Evolutionary conservation across 2,888 invertebrate genomes (phyloP).

Genomic region (Agrochola litura): DNA sequence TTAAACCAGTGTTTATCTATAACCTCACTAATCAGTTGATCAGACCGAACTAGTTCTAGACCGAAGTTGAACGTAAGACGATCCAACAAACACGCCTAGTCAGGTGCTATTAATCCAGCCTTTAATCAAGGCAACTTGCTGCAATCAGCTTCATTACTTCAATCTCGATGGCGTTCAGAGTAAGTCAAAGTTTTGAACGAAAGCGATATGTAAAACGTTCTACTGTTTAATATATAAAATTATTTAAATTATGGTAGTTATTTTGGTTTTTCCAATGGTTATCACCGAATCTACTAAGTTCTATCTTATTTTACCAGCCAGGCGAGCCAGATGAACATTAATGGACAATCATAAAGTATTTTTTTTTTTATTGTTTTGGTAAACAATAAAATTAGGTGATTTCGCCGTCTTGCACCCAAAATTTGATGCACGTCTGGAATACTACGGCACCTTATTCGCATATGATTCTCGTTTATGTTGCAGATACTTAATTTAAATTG

Average conservation of each 20-base stretch:
- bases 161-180: slow-evolving; percentile 64
- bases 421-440: background rate
- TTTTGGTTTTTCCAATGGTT: background rate
- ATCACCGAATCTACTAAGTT: background rate
- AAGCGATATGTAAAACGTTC: background rate
- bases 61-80: slow-evolving; percentile 45
- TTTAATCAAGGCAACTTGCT: slow-evolving; percentile 80
- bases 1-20: background rate
- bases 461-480: too few species aligned
- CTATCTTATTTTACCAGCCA: background rate
- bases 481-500: too few species aligned
- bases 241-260: background rate
- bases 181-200: slow-evolving; percentile 25
- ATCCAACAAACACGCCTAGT: slow-evolving; percentile 66
- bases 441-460: background rate
- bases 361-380: too few species aligned
- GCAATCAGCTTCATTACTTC: slow-evolving; percentile 78
- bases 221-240: background rate
- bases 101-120: slow-evolving; percentile 77
- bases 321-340: background rate
- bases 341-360: too few species aligned
- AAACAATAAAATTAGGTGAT: background rate
- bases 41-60: slow-evolving; percentile 21
- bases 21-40: slow-evolving; percentile 38
- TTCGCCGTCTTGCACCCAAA: background rate